Conservation (phyloP, 1,140 invertebrate genomes). For the Artemia franciscana region DNA sequence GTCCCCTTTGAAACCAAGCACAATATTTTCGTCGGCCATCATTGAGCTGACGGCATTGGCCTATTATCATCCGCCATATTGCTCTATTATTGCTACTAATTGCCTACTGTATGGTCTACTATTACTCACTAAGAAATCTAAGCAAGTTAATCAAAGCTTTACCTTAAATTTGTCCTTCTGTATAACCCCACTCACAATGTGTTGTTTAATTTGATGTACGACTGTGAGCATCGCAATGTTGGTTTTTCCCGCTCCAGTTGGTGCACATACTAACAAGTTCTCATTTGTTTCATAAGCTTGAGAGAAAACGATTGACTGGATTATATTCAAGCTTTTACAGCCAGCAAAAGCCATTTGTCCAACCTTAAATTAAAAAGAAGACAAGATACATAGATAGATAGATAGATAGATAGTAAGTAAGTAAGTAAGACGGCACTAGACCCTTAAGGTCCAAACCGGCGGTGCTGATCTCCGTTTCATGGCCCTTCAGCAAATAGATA, state of each 20-base stretch:
- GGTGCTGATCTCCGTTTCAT: too few relatives aligned
- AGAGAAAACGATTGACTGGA: conserved; percentile 87
- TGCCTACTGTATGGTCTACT: not conserved
- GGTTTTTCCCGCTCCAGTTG: conserved; percentile 91
- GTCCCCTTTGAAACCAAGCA: too few relatives aligned
- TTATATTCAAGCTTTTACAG: conserved; percentile 65
- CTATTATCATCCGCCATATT: too few relatives aligned
- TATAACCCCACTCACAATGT: conserved; percentile 52
- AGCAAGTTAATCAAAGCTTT: too few relatives aligned
- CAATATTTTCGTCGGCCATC: too few relatives aligned
- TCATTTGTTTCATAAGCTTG: conserved; percentile 89
- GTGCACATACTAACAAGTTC: conserved; percentile 85
- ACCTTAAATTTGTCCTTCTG: conserved; percentile 84
- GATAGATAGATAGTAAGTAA: too few relatives aligned
- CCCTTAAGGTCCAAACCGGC: too few relatives aligned
- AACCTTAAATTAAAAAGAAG: conserved; percentile 26
- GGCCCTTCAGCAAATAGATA: too few relatives aligned
- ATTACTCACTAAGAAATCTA: not conserved
- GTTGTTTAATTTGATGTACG: conserved; percentile 63
- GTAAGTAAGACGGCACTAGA: too few relatives aligned
- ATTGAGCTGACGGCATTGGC: too few relatives aligned
- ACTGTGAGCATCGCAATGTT: conserved; percentile 90
- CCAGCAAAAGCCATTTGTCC: conserved; percentile 66
- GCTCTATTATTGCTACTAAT: too few relatives aligned
- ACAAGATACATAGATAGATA: conserved; percentile 11